phyloP scores from a whole-genome alignment of 2,113 vertebrate genomes.

The cat (Felis catus) region DNA sequence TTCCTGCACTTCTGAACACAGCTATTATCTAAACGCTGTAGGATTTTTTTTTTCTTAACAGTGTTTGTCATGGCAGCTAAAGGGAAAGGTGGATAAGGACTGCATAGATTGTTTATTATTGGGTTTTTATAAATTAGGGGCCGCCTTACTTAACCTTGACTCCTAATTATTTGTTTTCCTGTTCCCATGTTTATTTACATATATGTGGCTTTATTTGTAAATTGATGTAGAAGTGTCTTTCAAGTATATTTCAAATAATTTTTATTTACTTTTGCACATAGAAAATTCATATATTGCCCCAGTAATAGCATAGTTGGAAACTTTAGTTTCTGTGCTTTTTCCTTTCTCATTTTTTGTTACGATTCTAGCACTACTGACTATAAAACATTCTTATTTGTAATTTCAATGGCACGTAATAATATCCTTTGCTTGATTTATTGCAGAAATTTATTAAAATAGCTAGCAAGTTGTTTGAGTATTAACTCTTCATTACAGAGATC shows the following conservation, averaged over 20 bases:
- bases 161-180: constrained; percentile 29
- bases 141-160: not conserved
- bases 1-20: not conserved
- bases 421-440: not conserved
- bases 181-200: not conserved
- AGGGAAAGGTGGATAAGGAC: not conserved
- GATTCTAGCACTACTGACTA: not conserved
- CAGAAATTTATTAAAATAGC: constrained; percentile 40
- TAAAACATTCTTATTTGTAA: not conserved
- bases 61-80: not conserved
- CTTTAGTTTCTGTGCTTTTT: not conserved
- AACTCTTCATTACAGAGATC: not conserved
- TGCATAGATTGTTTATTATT: not conserved
- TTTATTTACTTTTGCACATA: constrained; percentile 6
- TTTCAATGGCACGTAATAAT: not conserved
- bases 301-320: not conserved
- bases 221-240: not conserved
- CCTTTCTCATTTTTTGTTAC: constrained; percentile 19
- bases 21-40: not conserved
- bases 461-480: not conserved
- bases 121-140: not conserved
- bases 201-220: not conserved
- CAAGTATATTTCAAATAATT: constrained; percentile 16
- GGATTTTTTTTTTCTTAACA: not conserved
- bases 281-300: not conserved